phyloP scores from a whole-genome alignment of 2,113 vertebrate species.

The Pholis gunnellus region DNA sequence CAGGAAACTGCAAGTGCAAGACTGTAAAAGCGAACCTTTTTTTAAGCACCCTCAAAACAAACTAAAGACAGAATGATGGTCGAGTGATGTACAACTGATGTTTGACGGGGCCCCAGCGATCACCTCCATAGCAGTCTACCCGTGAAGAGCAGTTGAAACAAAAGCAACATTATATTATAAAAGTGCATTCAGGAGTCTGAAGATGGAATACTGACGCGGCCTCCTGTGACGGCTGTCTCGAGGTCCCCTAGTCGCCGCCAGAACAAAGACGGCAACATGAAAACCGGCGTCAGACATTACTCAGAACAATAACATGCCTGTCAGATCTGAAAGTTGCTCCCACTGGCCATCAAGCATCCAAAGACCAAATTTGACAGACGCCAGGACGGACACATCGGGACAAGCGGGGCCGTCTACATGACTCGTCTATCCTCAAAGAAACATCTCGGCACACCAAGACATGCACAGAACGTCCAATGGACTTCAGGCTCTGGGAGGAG shows the following conservation, averaged over 20 bases:
- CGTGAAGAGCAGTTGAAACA: background rate
- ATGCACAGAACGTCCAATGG: background rate
- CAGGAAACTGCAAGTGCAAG: background rate
- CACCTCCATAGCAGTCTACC: background rate
- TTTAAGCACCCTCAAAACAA: background rate
- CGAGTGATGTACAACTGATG: background rate
- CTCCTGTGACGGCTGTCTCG: background rate
- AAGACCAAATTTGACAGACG: conserved; percentile 16
- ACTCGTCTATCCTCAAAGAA: conserved; percentile 10
- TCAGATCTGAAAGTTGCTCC: conserved; percentile 26
- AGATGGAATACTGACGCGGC: background rate
- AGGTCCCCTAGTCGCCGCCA: background rate
- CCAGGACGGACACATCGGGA: conserved; percentile 9
- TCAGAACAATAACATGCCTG: background rate
- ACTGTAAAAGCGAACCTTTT: background rate
- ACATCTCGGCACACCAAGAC: conserved; percentile 1
- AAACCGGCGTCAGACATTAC: background rate
- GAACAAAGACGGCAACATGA: conserved; percentile 10
- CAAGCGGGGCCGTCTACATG: conserved; percentile 13
- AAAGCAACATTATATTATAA: background rate
- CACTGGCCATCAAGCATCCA: background rate
- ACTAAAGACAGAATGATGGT: background rate
- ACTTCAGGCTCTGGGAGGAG: conserved; percentile 23
- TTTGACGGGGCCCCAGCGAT: background rate
- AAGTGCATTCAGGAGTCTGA: background rate